Evolutionary conservation across 2,888 invertebrate species (phyloP).

Genomic region (Thereva nobilitata): DNA sequence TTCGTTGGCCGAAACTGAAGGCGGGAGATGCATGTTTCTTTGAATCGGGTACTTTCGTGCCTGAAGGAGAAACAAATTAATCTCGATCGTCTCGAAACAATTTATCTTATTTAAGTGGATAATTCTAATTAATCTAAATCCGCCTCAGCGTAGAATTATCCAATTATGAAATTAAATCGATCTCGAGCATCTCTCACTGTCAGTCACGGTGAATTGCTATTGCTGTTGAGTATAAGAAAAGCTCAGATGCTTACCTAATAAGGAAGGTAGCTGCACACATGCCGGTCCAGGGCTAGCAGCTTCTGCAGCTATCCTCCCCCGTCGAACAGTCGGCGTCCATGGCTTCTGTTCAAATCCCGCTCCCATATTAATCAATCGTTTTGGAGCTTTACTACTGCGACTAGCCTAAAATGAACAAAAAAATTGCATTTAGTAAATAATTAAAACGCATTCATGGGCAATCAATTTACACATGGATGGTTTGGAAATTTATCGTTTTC

Average conservation of each 20-base stretch:
- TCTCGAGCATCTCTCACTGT: not conserved
- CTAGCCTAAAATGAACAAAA: not conserved
- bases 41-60: conserved; percentile 76
- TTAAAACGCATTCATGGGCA: no score
- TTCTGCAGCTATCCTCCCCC: conserved; percentile 88
- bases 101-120: no score
- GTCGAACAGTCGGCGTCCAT: conserved; percentile 87
- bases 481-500: no score
- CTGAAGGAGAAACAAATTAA: conserved; percentile 56
- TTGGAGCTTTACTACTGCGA: no score
- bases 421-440: not conserved
- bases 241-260: conserved; percentile 68
- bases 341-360: conserved; percentile 79
- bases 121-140: not conserved
- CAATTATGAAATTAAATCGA: not conserved
- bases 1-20: conserved; percentile 75
- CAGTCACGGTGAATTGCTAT: not conserved
- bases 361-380: conserved; percentile 49
- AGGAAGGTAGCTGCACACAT: conserved; percentile 77
- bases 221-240: not conserved
- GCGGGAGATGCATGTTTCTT: conserved; percentile 78
- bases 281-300: conserved; percentile 86
- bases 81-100: not conserved
- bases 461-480: no score
- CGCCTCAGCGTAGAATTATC: not conserved